Evolutionary conservation across 2,888 invertebrate species (phyloP).

Genomic region (Anthophora plumipes): DNA sequence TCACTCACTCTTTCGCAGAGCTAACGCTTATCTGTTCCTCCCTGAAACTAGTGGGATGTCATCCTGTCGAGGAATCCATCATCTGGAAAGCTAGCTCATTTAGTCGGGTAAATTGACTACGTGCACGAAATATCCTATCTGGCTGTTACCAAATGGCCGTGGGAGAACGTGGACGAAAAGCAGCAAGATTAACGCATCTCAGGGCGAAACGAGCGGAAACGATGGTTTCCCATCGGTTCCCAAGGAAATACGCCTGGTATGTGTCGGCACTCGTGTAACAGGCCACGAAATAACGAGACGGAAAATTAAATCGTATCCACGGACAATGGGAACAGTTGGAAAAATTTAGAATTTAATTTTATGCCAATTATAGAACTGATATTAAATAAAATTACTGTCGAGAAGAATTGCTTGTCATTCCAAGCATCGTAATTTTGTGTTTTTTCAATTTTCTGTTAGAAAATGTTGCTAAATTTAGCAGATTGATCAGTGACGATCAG

Average conservation of each 20-base stretch:
- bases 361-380: too few species aligned
- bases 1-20: too few species aligned
- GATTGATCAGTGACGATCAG: too few species aligned
- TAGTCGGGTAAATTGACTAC: slow-evolving; percentile 78
- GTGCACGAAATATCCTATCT: slow-evolving; percentile 79
- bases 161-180: slow-evolving; percentile 49
- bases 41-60: slow-evolving; percentile 49
- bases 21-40: slow-evolving; percentile 41
- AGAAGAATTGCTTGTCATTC: too few species aligned
- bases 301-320: slow-evolving; percentile 26
- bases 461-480: too few species aligned
- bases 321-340: too few species aligned
- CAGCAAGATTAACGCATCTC: slow-evolving; percentile 69
- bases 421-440: too few species aligned
- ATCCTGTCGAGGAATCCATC: slow-evolving; percentile 72
- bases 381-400: too few species aligned
- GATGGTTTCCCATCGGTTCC: slow-evolving; percentile 55
- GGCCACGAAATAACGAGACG: slow-evolving; percentile 10
- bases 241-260: slow-evolving; percentile 25
- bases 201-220: slow-evolving; percentile 55
- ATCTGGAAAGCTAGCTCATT: slow-evolving; percentile 69
- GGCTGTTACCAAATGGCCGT: slow-evolving; percentile 53
- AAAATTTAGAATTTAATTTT: too few species aligned
- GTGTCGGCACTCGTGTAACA: neutral
- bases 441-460: too few species aligned